Percentiles rank a stretch among this genome's conserved stretches.
phyloP scores from a whole-genome alignment of 2,888 invertebrate genomes.

The Arctia plantaginis region DNA sequence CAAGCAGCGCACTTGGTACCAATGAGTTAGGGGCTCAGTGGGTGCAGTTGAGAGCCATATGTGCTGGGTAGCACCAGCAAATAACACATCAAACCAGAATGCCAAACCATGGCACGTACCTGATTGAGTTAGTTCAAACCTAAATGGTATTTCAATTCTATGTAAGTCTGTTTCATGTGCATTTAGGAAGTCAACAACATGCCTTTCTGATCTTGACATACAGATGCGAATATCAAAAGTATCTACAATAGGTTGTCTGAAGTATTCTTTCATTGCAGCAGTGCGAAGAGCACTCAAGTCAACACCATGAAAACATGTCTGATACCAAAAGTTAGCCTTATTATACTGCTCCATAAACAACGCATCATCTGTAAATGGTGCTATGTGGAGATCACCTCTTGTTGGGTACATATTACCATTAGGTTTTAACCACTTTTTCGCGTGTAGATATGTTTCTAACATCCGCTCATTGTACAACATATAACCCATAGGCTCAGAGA shows the following conservation, averaged over 20 bases:
- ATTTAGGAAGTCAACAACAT: slow-evolving; percentile 96
- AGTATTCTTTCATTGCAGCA: slow-evolving; percentile 98
- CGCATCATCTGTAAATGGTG: slow-evolving; percentile 99
- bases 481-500: slow-evolving; percentile 99
- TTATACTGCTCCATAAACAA: slow-evolving; percentile 99
- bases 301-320: slow-evolving; percentile 98
- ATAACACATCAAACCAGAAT: slow-evolving; percentile 99
- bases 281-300: slow-evolving; percentile 97
- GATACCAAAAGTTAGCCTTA: slow-evolving; percentile 99
- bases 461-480: slow-evolving; percentile 99
- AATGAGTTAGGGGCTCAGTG: slow-evolving; percentile 98
- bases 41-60: slow-evolving; percentile 99
- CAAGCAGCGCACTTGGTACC: slow-evolving; percentile 99
- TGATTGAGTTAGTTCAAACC: slow-evolving; percentile 96
- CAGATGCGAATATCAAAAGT: slow-evolving; percentile 99
- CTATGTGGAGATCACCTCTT: slow-evolving; percentile 98
- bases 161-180: slow-evolving; percentile 98
- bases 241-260: slow-evolving; percentile 98
- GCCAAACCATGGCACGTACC: slow-evolving; percentile 98
- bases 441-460: slow-evolving; percentile 99
- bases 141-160: slow-evolving; percentile 97
- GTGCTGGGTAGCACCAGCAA: slow-evolving; percentile 95
- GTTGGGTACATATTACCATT: slow-evolving; percentile 99
- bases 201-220: slow-evolving; percentile 96
- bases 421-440: slow-evolving; percentile 98